These are phyloP conservation scores for Mola mola DNA, from an alignment of 2,113 vertebrate species.

Conservation along the genomic window DNA sequence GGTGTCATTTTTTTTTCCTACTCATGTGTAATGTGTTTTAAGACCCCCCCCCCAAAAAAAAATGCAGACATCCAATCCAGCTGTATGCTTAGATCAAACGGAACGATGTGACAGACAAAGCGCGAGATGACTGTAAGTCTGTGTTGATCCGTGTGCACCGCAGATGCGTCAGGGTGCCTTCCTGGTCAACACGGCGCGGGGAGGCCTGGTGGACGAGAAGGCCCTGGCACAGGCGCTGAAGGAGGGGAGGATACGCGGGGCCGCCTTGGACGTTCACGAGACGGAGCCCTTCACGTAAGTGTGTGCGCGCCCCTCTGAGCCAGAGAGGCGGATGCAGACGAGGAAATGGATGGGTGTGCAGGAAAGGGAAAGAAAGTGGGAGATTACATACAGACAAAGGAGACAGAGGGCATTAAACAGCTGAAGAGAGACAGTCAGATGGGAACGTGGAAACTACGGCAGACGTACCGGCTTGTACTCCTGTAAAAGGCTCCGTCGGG, in stretches of 20 bases:
- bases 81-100: slow-evolving; percentile 44
- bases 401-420: too few relatives aligned
- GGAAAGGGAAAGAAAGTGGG: too few relatives aligned
- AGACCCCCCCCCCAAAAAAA: too few relatives aligned
- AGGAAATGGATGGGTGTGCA: slow-evolving; percentile 13
- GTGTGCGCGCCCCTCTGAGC: too few relatives aligned
- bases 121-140: slow-evolving; percentile 6
- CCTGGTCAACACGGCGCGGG: slow-evolving; percentile 94
- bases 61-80: slow-evolving; percentile 21
- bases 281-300: slow-evolving; percentile 95
- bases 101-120: slow-evolving; percentile 16
- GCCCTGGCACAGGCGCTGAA: slow-evolving; percentile 96
- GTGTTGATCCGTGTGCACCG: neutral
- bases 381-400: too few relatives aligned
- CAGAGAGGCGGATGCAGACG: neutral
- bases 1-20: neutral
- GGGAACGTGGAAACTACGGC: too few relatives aligned
- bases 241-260: slow-evolving; percentile 97
- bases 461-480: too few relatives aligned
- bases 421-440: too few relatives aligned
- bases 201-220: slow-evolving; percentile 98
- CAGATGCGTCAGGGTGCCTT: slow-evolving; percentile 99
- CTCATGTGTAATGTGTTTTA: slow-evolving; percentile 12
- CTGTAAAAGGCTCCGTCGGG: too few relatives aligned
- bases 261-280: slow-evolving; percentile 95